Conservation (phyloP, 2,113 vertebrate genomes). For the Phyllopteryx taeniolatus region DNA sequence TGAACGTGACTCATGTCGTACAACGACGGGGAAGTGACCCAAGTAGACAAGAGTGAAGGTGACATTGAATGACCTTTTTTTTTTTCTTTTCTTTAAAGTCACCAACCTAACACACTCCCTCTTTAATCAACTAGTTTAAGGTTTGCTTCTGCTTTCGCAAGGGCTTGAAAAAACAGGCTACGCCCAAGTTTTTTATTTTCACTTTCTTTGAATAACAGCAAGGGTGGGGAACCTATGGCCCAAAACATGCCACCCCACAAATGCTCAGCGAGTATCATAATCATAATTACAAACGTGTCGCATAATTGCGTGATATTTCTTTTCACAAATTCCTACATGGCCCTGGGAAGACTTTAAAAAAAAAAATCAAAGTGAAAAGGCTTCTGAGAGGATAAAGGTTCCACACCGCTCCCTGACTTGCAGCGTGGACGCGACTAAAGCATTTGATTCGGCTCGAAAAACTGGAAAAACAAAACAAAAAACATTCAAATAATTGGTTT, state of each 20-base stretch:
- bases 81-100: conserved; percentile 1
- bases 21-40: conserved; percentile 11
- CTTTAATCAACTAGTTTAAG: not conserved
- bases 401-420: too few relatives aligned
- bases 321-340: not conserved
- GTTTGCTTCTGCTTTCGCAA: not conserved
- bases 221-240: not conserved
- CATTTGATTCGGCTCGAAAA: not conserved
- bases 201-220: not conserved
- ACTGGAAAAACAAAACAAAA: not conserved
- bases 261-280: not conserved
- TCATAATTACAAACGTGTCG: not conserved
- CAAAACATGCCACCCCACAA: not conserved
- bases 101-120: not conserved
- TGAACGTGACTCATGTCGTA: not conserved
- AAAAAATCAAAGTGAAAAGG: too few relatives aligned
- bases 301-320: not conserved
- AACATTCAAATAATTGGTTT: not conserved
- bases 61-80: conserved; percentile 69
- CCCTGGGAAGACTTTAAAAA: too few relatives aligned
- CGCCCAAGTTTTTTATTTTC: not conserved
- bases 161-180: not conserved
- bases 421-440: not conserved
- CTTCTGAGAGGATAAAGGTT: too few relatives aligned
- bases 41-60: conserved; percentile 57